Evolutionary conservation across 2,797 vertebrate genomes (phyloP).

Genomic region (Hypotaenidia philippensis): DNA sequence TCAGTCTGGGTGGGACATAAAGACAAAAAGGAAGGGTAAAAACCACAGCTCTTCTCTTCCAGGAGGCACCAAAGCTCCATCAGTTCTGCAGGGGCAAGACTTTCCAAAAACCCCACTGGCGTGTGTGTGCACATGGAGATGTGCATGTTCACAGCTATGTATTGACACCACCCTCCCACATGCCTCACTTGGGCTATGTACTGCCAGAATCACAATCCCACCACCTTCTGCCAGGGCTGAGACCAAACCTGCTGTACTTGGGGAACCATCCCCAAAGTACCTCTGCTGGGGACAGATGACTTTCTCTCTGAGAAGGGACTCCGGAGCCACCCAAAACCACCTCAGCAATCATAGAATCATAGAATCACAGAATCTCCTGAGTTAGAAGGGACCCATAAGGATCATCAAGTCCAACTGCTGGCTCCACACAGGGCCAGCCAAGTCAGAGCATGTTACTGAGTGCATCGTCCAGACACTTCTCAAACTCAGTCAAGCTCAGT

Average conservation of each 20-base stretch:
- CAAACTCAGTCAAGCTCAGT: too few species aligned
- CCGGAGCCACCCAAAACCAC: not conserved
- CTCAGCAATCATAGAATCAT: not conserved
- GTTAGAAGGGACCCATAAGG: too few species aligned
- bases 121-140: rapidly evolving
- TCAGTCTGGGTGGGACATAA: not conserved
- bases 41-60: slow-evolving; percentile 22
- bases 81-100: not conserved
- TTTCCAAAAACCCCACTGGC: not conserved
- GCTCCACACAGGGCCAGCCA: too few species aligned
- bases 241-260: not conserved
- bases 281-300: not conserved
- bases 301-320: not conserved
- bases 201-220: not conserved
- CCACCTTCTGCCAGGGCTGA: not conserved
- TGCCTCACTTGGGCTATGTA: not conserved
- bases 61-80: not conserved
- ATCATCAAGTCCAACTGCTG: too few species aligned
- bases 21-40: slow-evolving; percentile 12
- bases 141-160: not conserved
- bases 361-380: too few species aligned
- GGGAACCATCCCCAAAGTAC: not conserved
- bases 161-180: not conserved
- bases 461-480: too few species aligned
- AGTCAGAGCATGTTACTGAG: too few species aligned